phyloP scores from a whole-genome alignment of 2,888 invertebrate species.

The Drosophila nigricruria region DNA sequence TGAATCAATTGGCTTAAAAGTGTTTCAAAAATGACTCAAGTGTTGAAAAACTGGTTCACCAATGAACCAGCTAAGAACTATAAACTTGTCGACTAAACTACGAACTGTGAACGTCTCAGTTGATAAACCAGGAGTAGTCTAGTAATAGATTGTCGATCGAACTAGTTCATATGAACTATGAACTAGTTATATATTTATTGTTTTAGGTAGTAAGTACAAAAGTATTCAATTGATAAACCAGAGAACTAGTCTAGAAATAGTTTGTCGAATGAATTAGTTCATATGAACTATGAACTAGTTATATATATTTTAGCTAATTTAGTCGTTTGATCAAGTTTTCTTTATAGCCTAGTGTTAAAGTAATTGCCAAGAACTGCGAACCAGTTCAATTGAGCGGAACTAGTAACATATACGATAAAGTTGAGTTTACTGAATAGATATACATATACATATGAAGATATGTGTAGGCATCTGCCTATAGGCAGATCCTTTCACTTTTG shows the following conservation, averaged over 20 bases:
- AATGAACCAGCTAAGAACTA: neutral
- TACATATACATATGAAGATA: neutral
- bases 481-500: too few relatives aligned
- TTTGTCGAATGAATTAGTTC: neutral
- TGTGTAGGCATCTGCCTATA: too few relatives aligned
- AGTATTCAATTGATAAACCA: neutral
- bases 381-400: too few relatives aligned
- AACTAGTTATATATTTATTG: too few relatives aligned
- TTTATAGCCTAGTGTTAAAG: neutral
- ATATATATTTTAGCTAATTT: neutral
- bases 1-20: neutral
- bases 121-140: neutral
- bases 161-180: neutral
- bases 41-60: neutral
- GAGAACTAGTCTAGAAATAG: too few relatives aligned
- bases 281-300: neutral
- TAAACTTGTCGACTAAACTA: neutral
- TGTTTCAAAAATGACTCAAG: neutral
- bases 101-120: neutral
- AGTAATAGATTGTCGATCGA: neutral
- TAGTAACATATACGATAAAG: neutral
- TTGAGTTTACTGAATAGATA: neutral
- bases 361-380: neutral
- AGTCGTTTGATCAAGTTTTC: neutral
- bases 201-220: too few relatives aligned